Percentiles rank a stretch among this genome's conserved stretches.
phyloP scores from a whole-genome alignment of 2,797 vertebrate genomes.

The Oreochromis grahami region DNA sequence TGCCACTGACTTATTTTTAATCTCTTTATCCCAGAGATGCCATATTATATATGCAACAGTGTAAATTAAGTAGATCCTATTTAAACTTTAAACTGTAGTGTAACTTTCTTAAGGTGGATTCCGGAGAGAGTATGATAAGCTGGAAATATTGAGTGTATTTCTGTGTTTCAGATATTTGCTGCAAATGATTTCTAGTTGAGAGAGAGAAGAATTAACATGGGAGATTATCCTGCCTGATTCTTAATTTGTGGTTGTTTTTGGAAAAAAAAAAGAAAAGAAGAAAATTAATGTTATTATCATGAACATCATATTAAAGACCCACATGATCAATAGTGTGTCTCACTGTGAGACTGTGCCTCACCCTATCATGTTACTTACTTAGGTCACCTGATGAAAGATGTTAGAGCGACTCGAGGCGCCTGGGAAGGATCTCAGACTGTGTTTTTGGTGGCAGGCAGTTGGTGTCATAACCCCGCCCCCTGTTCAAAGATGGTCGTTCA shows the following conservation, averaged over 20 bases:
- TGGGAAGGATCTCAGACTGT: too few relatives aligned
- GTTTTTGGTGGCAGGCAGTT: too few relatives aligned
- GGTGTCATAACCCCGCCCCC: too few relatives aligned
- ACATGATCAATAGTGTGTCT: neutral
- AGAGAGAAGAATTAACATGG: neutral
- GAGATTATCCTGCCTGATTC: neutral
- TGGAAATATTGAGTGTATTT: neutral
- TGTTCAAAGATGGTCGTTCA: too few relatives aligned
- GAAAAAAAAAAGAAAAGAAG: neutral
- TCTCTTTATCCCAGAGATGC: neutral
- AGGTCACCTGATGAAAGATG: neutral
- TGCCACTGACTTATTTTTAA: neutral
- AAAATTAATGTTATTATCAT: neutral
- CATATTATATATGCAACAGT: neutral
- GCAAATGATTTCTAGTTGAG: neutral
- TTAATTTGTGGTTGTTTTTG: neutral
- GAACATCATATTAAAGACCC: neutral
- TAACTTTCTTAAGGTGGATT: neutral
- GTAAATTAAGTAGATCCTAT: neutral
- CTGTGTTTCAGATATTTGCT: neutral
- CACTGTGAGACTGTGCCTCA: neutral
- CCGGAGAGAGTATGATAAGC: neutral
- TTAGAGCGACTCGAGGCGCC: too few relatives aligned
- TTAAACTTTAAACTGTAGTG: neutral
- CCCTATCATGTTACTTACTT: neutral